Percentiles rank a stretch among this genome's conserved stretches.
phyloP scores from a whole-genome alignment of 2,113 vertebrate species.

The Rallus limicola region DNA sequence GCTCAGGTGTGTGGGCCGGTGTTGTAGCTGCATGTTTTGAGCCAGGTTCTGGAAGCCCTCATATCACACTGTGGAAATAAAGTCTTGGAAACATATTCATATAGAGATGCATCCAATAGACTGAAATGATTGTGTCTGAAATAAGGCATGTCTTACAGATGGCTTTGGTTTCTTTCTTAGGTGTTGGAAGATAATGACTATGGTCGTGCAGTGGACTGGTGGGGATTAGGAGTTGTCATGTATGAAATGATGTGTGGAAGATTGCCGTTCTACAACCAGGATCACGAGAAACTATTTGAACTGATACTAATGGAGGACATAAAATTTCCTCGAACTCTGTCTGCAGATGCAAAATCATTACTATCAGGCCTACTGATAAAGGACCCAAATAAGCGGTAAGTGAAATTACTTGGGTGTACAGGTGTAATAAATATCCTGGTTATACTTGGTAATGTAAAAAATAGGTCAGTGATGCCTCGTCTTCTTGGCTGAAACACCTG shows the following conservation, averaged over 20 bases:
- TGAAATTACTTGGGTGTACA: background rate
- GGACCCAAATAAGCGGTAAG: slow-evolving; percentile 96
- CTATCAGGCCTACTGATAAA: slow-evolving; percentile 97
- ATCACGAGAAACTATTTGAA: slow-evolving; percentile 97
- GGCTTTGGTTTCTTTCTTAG: slow-evolving; percentile 69
- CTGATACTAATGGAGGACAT: slow-evolving; percentile 99
- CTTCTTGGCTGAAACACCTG: background rate
- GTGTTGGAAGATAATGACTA: slow-evolving; percentile 98
- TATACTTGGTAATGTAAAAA: background rate
- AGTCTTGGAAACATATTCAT: background rate
- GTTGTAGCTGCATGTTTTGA: background rate
- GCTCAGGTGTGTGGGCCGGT: background rate
- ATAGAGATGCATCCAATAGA: background rate
- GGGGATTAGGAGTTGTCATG: slow-evolving; percentile 96
- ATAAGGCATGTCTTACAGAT: background rate
- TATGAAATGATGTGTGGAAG: slow-evolving; percentile 99
- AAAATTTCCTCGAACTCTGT: slow-evolving; percentile 95
- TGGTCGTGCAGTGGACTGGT: slow-evolving; percentile 96
- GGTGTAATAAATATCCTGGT: background rate
- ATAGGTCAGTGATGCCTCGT: background rate
- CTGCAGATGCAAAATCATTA: slow-evolving; percentile 94
- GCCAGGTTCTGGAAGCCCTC: background rate
- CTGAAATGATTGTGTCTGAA: background rate
- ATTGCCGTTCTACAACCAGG: slow-evolving; percentile 97
- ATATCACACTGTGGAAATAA: background rate